phyloP scores from a whole-genome alignment of 1,140 invertebrate species.

The Hycleus cichorii region DNA sequence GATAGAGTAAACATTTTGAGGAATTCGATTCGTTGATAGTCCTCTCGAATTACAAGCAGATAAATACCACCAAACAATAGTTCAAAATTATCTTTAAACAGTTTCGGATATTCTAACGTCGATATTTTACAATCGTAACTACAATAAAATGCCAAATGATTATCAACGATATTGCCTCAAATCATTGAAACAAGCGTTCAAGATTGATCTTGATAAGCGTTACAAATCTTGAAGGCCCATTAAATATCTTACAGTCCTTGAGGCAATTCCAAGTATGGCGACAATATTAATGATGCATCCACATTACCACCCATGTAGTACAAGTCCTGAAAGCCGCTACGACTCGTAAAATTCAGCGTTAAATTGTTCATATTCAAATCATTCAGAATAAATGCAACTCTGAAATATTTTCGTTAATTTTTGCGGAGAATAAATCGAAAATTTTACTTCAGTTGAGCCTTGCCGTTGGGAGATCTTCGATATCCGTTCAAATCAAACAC shows the following conservation, averaged over 20 bases:
- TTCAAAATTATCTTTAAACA: constrained; percentile 24
- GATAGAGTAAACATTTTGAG: constrained; percentile 46
- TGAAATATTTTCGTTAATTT: constrained; percentile 15
- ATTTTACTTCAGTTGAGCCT: constrained; percentile 31
- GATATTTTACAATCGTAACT: constrained; percentile 32
- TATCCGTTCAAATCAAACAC: constrained; percentile 36
- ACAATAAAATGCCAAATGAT: not conserved
- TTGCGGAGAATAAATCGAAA: not conserved
- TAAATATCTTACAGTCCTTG: constrained; percentile 32
- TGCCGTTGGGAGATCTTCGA: constrained; percentile 33
- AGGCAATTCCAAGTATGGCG: constrained; percentile 36
- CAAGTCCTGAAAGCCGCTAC: not conserved
- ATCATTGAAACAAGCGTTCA: not conserved
- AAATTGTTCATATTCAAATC: constrained; percentile 28
- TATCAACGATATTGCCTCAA: not conserved
- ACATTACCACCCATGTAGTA: constrained; percentile 19
- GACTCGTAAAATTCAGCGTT: constrained; percentile 26
- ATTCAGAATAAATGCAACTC: constrained; percentile 32
- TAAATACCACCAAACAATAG: constrained; percentile 36
- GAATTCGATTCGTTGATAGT: constrained; percentile 30
- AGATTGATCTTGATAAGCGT: not conserved
- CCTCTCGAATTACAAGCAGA: constrained; percentile 32
- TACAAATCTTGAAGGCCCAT: not conserved
- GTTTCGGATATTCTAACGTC: constrained; percentile 16
- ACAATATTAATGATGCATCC: constrained; percentile 1